Base-by-base conservation (phyloP, 2,888 invertebrate genomes). In the Neocrepidodera transversa region DNA sequence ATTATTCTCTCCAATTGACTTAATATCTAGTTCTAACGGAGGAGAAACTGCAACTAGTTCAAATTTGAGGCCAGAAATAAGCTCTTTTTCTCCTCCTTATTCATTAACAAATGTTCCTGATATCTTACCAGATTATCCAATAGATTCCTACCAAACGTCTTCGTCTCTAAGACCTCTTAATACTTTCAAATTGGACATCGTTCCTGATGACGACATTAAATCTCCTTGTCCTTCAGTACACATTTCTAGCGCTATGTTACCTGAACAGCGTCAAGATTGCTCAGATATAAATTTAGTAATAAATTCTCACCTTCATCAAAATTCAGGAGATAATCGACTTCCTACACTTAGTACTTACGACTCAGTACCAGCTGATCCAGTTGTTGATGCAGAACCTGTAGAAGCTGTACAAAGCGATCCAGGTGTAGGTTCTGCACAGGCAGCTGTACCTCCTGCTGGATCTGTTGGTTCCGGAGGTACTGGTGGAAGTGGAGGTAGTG, bases 251-350 rank as follows among this genome's bases (percentile, higher is more conserved):
- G 58, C 84, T 79, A 70, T 85, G 78, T 65, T 84, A 79, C 74
- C 84, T 77, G 81, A 82, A 3, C 82, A 85, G 71, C 83, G 81
- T 43, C 87, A 88, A 74, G 87, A 83, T 2, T 89, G 89, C 68
- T 86, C 87, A 0, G 89, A 89, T 78, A 77, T 89, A 60, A 88
- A 87, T 71, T 85, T 89, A 56, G 85, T 88, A 11, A 85, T 89
- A 1, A 89, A 89, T 65, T 88, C 88, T 0, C 87, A 89, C 69
- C 82, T 88, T 1, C 80, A 87, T 35, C 87, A 86, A 66, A 74
- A 76, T 48, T 54, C 63, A 17, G 63, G 63, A n/a, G 76, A 56
- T 14, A 71, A 68, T 13, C 75, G 79, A 13, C 68, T 72, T 42
- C 68, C 71, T 16, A 47, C 45, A 11, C 50, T 70, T 16, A 64